phyloP scores from a whole-genome alignment of 2,888 invertebrate species.

The Latrodectus hesperus region DNA sequence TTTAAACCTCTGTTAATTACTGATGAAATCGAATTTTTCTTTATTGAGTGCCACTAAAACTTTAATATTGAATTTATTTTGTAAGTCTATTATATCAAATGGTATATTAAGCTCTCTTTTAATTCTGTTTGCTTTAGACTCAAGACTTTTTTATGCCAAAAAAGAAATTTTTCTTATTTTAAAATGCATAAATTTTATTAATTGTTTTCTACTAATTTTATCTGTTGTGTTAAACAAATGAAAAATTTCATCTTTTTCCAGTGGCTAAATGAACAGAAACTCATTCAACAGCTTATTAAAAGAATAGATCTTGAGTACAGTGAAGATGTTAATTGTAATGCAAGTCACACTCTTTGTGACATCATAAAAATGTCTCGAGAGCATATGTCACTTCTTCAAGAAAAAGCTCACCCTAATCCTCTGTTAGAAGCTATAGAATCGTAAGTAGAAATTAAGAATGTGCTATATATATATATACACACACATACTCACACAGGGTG shows the following conservation, averaged over 20 bases:
- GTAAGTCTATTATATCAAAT: too few species aligned
- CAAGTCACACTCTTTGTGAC: conserved; percentile 90
- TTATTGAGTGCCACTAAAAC: too few species aligned
- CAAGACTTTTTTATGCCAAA: too few species aligned
- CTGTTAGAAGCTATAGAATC: conserved; percentile 84
- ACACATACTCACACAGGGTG: too few species aligned
- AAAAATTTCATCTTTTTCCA: conserved; percentile 75
- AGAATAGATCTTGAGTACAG: conserved; percentile 81
- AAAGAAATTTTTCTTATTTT: not conserved
- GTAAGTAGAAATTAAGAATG: conserved; percentile 77
- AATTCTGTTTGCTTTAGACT: too few species aligned
- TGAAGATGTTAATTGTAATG: conserved; percentile 87
- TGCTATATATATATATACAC: not conserved
- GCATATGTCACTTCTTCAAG: conserved; percentile 75
- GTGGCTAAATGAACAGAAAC: conserved; percentile 93
- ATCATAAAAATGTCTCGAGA: conserved; percentile 76
- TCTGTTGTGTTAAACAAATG: not conserved
- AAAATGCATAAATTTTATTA: not conserved
- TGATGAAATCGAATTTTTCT: too few species aligned
- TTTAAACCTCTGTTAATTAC: too few species aligned
- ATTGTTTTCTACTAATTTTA: not conserved
- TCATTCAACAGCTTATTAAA: conserved; percentile 86
- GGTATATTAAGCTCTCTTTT: too few species aligned
- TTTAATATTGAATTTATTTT: too few species aligned
- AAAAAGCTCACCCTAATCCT: conserved; percentile 82